Percentiles rank a stretch among this genome's conserved stretches.
These are phyloP conservation scores for Diadromus collaris DNA, from an alignment of 2,888 invertebrate genomes.

Conservation along the genomic window DNA sequence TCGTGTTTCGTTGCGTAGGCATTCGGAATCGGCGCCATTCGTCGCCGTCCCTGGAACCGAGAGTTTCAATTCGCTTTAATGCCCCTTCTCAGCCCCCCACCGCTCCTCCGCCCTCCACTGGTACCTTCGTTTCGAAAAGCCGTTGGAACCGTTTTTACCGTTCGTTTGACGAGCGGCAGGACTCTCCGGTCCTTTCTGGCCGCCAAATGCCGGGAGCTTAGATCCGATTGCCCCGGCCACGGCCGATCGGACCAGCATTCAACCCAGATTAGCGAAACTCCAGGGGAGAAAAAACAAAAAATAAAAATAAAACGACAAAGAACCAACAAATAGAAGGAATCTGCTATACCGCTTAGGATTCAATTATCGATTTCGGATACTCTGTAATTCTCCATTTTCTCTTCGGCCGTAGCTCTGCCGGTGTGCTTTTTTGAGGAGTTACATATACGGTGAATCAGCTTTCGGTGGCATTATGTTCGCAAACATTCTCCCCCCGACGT, in stretches of 20 bases:
- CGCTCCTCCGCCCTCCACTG: not conserved
- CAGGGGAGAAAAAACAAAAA: conserved; percentile 13
- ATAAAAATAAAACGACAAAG: not conserved
- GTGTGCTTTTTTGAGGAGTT: not conserved
- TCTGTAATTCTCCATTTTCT: conserved; percentile 29
- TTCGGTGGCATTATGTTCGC: conserved; percentile 68
- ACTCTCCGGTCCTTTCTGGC: conserved; percentile 24
- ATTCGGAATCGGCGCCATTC: conserved; percentile 46
- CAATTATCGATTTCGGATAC: conserved; percentile 47
- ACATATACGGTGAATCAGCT: conserved; percentile 55
- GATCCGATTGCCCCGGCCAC: conserved; percentile 30
- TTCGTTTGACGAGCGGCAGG: conserved; percentile 52
- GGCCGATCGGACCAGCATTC: conserved; percentile 37
- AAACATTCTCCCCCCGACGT: conserved; percentile 64
- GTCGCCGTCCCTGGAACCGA: conserved; percentile 41
- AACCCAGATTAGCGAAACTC: conserved; percentile 49
- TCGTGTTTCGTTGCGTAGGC: conserved; percentile 54
- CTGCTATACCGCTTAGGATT: conserved; percentile 18
- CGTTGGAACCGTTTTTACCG: conserved; percentile 44
- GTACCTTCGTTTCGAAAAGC: conserved; percentile 46
- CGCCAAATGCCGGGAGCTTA: conserved; percentile 23
- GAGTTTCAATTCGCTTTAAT: conserved; percentile 63
- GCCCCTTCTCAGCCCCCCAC: too few species aligned
- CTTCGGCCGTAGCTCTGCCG: not conserved
- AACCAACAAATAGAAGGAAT: conserved; percentile 12